These are phyloP conservation scores for Tridacna gigas DNA, from an alignment of 2,888 invertebrate species.

Conservation along the genomic window DNA sequence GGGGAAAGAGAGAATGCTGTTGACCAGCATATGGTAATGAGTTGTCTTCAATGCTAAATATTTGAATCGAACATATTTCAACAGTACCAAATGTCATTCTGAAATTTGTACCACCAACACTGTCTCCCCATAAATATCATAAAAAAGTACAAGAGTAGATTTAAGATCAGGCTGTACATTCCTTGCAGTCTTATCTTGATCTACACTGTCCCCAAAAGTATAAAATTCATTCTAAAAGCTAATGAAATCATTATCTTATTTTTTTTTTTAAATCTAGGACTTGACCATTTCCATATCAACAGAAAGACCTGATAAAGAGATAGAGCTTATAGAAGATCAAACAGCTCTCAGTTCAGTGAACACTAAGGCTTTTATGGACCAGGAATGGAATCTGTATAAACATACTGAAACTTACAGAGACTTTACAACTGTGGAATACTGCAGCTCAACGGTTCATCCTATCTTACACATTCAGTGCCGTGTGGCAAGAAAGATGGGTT, in stretches of 20 bases:
- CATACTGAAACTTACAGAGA: conserved; percentile 75
- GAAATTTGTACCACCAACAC: no score
- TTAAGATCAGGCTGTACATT: no score
- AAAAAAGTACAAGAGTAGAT: no score
- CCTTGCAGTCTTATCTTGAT: no score
- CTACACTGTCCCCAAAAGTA: no score
- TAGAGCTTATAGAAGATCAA: conserved; percentile 74
- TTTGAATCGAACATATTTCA: background rate
- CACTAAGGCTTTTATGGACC: conserved; percentile 72
- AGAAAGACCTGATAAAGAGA: conserved; percentile 69
- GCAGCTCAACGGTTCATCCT: conserved; percentile 73
- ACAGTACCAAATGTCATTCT: background rate
- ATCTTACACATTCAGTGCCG: conserved; percentile 73
- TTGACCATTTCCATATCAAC: conserved; percentile 74
- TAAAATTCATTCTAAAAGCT: no score
- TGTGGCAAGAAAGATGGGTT: conserved; percentile 76
- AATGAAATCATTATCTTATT: no score
- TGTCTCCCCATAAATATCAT: no score
- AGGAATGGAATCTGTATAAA: conserved; percentile 75
- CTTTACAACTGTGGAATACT: conserved; percentile 71
- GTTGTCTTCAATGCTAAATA: background rate
- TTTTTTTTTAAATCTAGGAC: conserved; percentile 60
- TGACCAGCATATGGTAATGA: no score
- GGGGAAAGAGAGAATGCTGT: no score
- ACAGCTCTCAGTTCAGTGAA: conserved; percentile 72